Percentiles rank a stretch among this genome's conserved stretches.
phyloP scores from a whole-genome alignment of 1,140 invertebrate genomes.

The Anoplolepis gracilipes region DNA sequence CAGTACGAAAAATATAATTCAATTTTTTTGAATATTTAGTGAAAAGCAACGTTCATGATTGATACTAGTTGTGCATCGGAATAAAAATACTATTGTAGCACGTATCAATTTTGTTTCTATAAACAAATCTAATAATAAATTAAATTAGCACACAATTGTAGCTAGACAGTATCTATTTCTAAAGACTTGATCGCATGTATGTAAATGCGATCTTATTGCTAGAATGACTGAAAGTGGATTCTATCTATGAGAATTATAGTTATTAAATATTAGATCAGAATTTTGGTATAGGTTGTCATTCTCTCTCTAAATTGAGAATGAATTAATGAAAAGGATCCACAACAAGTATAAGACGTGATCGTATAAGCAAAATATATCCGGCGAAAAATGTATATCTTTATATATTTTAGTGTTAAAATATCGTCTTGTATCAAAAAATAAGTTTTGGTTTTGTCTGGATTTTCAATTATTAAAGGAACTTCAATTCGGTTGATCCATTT shows the following conservation, averaged over 20 bases:
- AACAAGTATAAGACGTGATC: conserved; percentile 13
- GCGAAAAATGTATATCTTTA: conserved; percentile 15
- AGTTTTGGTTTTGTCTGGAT: not conserved
- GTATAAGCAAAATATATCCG: conserved; percentile 18
- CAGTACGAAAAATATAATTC: conserved; percentile 39
- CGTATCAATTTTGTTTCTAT: conserved; percentile 43
- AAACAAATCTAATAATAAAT: conserved; percentile 2
- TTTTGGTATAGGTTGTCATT: conserved; percentile 32
- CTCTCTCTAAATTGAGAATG: conserved; percentile 12
- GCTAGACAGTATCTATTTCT: not conserved
- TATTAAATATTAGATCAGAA: not conserved
- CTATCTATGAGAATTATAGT: conserved; percentile 1
- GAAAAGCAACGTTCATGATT: conserved; percentile 5
- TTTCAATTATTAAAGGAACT: not conserved
- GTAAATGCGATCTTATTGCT: conserved; percentile 22
- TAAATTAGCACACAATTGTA: conserved; percentile 47
- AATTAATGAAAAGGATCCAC: not conserved
- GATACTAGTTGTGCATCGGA: conserved; percentile 48
- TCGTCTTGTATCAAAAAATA: not conserved
- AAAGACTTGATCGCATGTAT: conserved; percentile 22
- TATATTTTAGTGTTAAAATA: conserved; percentile 5
- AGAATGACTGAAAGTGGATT: not conserved
- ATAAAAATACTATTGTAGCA: conserved; percentile 53
- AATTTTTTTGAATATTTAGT: conserved; percentile 63
- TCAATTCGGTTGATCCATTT: conserved; percentile 34